phyloP scores from a whole-genome alignment of 2,888 invertebrate species.

The Eupeodes latifasciatus region DNA sequence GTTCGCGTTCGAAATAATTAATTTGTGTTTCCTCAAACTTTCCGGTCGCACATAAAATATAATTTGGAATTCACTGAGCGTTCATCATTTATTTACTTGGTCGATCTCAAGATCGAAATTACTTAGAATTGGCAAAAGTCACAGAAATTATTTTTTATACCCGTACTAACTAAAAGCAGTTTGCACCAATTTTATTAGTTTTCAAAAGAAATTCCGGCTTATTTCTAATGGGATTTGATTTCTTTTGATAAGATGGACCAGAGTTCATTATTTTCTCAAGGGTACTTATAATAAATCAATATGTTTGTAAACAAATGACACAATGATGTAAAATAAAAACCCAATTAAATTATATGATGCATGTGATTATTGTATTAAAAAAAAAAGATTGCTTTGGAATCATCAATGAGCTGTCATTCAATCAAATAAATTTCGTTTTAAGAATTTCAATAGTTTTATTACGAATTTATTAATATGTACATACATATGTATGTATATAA shows the following conservation, averaged over 20 bases:
- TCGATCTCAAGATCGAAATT: slow-evolving; percentile 57
- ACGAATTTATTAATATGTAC: slow-evolving; percentile 26
- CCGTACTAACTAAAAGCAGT: slow-evolving; percentile 4
- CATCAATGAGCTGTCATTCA: slow-evolving; percentile 42
- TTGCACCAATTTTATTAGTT: not conserved
- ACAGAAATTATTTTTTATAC: too few relatives aligned
- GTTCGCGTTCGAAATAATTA: slow-evolving; percentile 63
- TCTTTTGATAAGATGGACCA: not conserved
- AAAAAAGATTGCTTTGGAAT: slow-evolving; percentile 20
- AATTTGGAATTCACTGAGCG: slow-evolving; percentile 60
- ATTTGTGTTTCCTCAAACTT: slow-evolving; percentile 50
- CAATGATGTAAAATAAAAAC: slow-evolving; percentile 35
- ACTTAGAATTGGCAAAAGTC: slow-evolving; percentile 25
- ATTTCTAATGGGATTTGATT: not conserved
- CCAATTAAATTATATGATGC: slow-evolving; percentile 55
- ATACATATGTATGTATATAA: too few relatives aligned
- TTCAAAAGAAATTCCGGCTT: not conserved
- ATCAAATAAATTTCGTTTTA: slow-evolving; percentile 26
- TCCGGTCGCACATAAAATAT: slow-evolving; percentile 38
- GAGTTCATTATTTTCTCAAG: not conserved
- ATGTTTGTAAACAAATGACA: slow-evolving; percentile 13
- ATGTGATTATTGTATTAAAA: slow-evolving; percentile 13
- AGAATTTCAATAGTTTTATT: slow-evolving; percentile 34
- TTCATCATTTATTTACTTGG: slow-evolving; percentile 37
- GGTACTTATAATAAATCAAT: not conserved